Evolutionary conservation across 2,888 invertebrate species (phyloP), one percentile per base, ranked within the genome.

Genomic region (Diogma glabrata): DNA sequence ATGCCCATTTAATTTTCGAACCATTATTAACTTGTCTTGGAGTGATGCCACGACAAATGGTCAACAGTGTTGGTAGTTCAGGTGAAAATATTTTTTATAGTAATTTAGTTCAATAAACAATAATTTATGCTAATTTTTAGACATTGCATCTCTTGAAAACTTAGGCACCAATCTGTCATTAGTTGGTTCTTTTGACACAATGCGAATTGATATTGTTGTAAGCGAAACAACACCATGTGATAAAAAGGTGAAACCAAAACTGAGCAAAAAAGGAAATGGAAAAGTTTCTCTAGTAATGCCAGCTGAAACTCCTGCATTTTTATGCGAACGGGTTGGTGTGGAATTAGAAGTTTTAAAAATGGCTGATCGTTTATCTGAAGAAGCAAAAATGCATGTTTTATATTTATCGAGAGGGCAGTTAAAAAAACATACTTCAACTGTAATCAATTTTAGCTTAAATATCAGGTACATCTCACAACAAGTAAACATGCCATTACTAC

Each of bases 121-220:
- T 36, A 51, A 48, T 50, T 20, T 38, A 64, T n/a, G 63, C 64
- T 60, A 64, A 65, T 52, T n/a, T 63, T 65, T 28, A 59, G 79
- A 77, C 57, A 78, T 80, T 14, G 81, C 84, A 3, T 82, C 85
- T 1, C 73, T 93, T 64, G 92, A 91, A 66, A 89, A 91, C 54
- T 81, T 91, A 62, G 94, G 89, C 38, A 92, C 88, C 23, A 89
- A 88, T 70, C 74, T 90, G 56, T 87, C 88, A 4, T 73, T 90
- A 47, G 81, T 86, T 56, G 88, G 88, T 6, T 83, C 84, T 62
- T 83, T 95, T 72, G 92, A 93, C 60, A 80, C 84, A 6, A 82
- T 95, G 73, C 80, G 89, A 57, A 88, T 95, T 53, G 91, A 95
- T 69, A 95, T 96, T 67, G 91, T 94, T 5, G 94, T 95, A 57